Percentiles rank a stretch among this genome's conserved stretches.
These are phyloP conservation scores for Recurvirostra avosetta DNA, from an alignment of 2,113 vertebrate species.

Conservation along the genomic window DNA sequence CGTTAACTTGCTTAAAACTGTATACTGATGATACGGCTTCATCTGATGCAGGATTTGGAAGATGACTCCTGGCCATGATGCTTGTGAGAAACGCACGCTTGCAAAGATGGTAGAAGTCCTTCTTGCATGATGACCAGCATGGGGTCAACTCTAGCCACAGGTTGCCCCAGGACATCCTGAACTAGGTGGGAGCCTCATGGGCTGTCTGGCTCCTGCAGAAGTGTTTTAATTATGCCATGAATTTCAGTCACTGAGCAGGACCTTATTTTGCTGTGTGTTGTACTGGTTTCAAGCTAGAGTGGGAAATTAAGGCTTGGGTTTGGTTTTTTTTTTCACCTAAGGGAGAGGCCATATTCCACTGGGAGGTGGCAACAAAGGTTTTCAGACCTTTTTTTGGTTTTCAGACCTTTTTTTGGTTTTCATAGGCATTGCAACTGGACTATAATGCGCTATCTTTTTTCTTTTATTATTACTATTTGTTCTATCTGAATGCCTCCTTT, in stretches of 20 bases:
- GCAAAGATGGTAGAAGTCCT: background rate
- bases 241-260: background rate
- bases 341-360: background rate
- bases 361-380: background rate
- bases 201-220: rapidly evolving
- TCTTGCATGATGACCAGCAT: rapidly evolving
- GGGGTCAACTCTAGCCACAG: background rate
- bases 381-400: background rate
- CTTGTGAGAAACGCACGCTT: rapidly evolving
- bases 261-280: background rate
- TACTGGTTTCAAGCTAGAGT: background rate
- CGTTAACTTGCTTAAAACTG: background rate
- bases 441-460: background rate
- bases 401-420: background rate
- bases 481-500: background rate
- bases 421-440: background rate
- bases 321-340: too few species aligned
- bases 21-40: background rate
- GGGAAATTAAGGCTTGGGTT: background rate
- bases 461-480: background rate
- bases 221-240: rapidly evolving
- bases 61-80: background rate
- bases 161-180: background rate
- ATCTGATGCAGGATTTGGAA: background rate
- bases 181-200: background rate